Evolutionary conservation across 2,888 invertebrate genomes (phyloP).

Genomic region (Aspidiotus rigidus): DNA sequence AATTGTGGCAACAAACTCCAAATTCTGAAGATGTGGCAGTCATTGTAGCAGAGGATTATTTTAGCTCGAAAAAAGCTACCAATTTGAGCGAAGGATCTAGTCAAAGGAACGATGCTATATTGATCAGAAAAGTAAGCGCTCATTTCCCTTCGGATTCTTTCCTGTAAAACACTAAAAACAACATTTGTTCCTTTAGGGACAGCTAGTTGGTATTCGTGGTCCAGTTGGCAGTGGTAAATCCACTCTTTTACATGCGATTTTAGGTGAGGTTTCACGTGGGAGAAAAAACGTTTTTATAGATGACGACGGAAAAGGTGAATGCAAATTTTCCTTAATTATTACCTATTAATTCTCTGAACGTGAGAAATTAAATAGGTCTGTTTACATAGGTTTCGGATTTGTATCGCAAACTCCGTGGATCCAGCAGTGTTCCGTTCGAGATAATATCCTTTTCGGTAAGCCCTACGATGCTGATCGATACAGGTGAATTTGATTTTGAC

Average conservation of each 20-base stretch:
- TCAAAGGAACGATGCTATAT: not conserved
- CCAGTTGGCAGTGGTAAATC: conserved; percentile 87
- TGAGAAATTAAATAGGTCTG: too few species aligned
- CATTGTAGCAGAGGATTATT: too few species aligned
- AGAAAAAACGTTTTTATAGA: conserved; percentile 40
- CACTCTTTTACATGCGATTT: conserved; percentile 68
- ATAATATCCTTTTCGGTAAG: conserved; percentile 89
- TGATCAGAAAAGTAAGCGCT: conserved; percentile 1
- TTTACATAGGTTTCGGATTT: conserved; percentile 61
- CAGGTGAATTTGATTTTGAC: conserved; percentile 41
- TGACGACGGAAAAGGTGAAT: conserved; percentile 54
- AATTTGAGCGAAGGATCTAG: too few species aligned
- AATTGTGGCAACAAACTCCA: too few species aligned
- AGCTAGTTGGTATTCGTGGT: conserved; percentile 78
- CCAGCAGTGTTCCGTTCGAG: conserved; percentile 76
- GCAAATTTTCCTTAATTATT: too few species aligned
- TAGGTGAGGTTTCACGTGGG: conserved; percentile 54
- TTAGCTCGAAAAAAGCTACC: too few species aligned
- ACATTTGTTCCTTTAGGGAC: conserved; percentile 48
- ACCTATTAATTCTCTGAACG: too few species aligned
- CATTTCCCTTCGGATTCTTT: not conserved
- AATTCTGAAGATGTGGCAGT: too few species aligned
- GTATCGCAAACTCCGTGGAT: conserved; percentile 90
- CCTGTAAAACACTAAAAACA: not conserved
- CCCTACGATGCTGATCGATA: conserved; percentile 71